Conservation (phyloP, 2,888 invertebrate species). For the Nymphalis polychloros region DNA sequence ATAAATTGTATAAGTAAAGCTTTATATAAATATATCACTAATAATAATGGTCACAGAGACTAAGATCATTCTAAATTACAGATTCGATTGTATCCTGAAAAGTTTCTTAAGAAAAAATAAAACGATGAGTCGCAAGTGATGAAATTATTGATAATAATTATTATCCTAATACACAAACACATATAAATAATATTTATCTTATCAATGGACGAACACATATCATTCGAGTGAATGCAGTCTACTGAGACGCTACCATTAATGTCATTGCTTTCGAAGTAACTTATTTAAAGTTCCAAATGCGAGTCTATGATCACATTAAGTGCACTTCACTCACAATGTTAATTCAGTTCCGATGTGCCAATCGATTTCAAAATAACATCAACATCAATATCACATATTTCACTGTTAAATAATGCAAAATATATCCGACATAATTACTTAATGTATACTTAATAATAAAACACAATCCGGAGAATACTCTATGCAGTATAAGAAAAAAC, state of each 20-base stretch:
- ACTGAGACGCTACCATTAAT: conserved; percentile 67
- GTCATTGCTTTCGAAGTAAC: conserved; percentile 73
- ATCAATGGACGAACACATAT: conserved; percentile 80
- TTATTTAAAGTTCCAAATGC: conserved; percentile 50
- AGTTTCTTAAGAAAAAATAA: conserved; percentile 2
- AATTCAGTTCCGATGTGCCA: conserved; percentile 22
- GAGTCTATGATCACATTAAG: conserved; percentile 63
- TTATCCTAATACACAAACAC: conserved; percentile 65
- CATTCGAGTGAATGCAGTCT: conserved; percentile 80
- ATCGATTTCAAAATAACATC: neutral
- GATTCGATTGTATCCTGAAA: conserved; percentile 11
- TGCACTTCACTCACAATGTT: conserved; percentile 60
- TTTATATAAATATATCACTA: conserved; percentile 35
- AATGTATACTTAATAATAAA: conserved; percentile 10
- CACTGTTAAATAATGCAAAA: conserved; percentile 13
- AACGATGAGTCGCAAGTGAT: conserved; percentile 24
- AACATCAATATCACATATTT: conserved; percentile 3
- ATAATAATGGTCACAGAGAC: conserved; percentile 19
- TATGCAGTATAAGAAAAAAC: conserved; percentile 1
- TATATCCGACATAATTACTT: conserved; percentile 13
- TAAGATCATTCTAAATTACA: conserved; percentile 23
- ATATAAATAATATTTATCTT: conserved; percentile 72
- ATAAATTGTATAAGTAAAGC: conserved; percentile 40
- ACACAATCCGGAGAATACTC: neutral
- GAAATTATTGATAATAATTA: conserved; percentile 18